A percentile compares a stretch with the other conserved stretches of the same genome.
These are phyloP conservation scores for Luscinia luscinia DNA, from an alignment of 2,797 vertebrate genomes.

Conservation along the genomic window DNA sequence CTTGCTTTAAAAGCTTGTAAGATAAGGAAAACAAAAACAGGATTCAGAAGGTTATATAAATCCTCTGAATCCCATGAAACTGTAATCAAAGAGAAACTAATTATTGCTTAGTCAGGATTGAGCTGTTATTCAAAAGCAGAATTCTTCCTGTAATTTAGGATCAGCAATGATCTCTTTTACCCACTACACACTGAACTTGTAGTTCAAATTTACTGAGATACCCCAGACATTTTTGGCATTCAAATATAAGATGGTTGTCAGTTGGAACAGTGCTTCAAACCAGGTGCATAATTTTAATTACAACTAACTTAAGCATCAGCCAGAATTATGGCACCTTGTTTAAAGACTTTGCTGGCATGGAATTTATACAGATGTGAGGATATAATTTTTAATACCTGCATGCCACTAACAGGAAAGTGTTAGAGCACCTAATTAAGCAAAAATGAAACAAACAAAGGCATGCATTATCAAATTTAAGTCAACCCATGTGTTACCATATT, in stretches of 20 bases:
- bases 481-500: not conserved
- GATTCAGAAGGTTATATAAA: not conserved
- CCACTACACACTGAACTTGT: not conserved
- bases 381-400: not conserved
- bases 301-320: constrained; percentile 2
- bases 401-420: not conserved
- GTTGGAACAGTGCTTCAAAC: constrained; percentile 8
- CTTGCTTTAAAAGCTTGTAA: not conserved
- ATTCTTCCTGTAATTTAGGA: not conserved
- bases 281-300: constrained; percentile 44
- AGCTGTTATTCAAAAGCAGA: not conserved
- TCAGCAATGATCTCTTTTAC: not conserved
- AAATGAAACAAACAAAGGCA: not conserved
- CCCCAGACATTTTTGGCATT: not conserved
- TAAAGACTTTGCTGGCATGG: constrained; percentile 7
- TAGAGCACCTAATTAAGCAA: not conserved
- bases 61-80: not conserved
- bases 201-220: not conserved
- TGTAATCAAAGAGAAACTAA: not conserved
- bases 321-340: not conserved
- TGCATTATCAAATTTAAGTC: not conserved
- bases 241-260: not conserved
- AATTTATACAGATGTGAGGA: constrained; percentile 1
- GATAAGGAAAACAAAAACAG: not conserved
- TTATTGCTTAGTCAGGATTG: not conserved